Conservation (phyloP, 2,797 vertebrate genomes). For the Vireo griseus region DNA sequence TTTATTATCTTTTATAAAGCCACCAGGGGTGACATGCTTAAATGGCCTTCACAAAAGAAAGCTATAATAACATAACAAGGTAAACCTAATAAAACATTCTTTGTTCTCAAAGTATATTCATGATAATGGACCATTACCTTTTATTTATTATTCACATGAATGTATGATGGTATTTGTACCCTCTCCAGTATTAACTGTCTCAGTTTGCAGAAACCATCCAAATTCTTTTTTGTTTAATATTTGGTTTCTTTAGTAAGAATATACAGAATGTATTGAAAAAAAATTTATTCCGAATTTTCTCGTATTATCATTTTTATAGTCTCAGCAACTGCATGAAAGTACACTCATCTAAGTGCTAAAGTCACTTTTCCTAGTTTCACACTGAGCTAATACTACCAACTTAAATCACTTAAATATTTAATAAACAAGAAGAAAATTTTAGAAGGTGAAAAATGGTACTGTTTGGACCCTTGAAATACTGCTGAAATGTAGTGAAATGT, state of each 20-base stretch:
- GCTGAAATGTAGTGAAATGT: not conserved
- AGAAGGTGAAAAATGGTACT: not conserved
- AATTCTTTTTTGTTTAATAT: not conserved
- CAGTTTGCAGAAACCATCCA: not conserved
- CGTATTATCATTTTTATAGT: not conserved
- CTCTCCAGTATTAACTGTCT: not conserved
- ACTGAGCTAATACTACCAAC: not conserved
- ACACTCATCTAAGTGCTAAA: not conserved
- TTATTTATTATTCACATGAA: slow-evolving; percentile 68
- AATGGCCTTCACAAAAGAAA: slow-evolving; percentile 35
- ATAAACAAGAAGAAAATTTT: not conserved
- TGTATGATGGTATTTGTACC: slow-evolving; percentile 8
- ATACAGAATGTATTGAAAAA: not conserved
- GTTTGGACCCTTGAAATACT: not conserved
- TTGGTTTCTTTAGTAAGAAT: not conserved
- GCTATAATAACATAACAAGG: slow-evolving; percentile 58
- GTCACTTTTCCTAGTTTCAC: not conserved
- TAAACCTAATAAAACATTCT: slow-evolving; percentile 70
- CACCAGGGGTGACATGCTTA: slow-evolving; percentile 45
- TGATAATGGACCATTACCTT: slow-evolving; percentile 59
- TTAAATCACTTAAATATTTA: not conserved
- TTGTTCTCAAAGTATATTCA: slow-evolving; percentile 50
- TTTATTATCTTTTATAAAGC: slow-evolving; percentile 67
- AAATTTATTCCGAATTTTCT: not conserved
- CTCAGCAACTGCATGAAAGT: not conserved